Conservation (phyloP, 1,140 invertebrate genomes). For the Spodoptera frugiperda region DNA sequence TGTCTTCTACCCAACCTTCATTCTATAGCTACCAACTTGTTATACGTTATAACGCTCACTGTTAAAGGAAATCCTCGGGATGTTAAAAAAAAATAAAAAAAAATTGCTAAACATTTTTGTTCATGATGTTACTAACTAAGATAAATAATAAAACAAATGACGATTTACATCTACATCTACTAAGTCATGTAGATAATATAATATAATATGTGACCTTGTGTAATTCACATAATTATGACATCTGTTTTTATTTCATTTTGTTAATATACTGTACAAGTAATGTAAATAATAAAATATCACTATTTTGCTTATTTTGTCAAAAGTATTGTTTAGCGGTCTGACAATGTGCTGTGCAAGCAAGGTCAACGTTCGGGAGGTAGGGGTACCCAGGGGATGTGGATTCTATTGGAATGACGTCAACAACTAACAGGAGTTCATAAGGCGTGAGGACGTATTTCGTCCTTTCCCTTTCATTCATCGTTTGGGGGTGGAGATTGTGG, state of each 20-base stretch:
- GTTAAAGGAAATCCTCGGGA: background rate
- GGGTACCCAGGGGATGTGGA: conserved; percentile 82
- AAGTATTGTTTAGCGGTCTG: background rate
- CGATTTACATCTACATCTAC: background rate
- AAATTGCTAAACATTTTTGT: conserved; percentile 21
- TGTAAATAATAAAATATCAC: background rate
- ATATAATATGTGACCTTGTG: no score
- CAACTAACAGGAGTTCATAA: conserved; percentile 81
- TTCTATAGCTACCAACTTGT: background rate
- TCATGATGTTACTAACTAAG: conserved; percentile 17
- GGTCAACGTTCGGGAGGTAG: conserved; percentile 70
- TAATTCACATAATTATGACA: no score
- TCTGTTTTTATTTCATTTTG: no score
- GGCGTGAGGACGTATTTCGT: conserved; percentile 59
- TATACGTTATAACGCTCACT: background rate
- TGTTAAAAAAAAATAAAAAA: background rate
- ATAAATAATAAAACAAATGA: background rate
- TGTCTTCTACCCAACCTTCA: conserved; percentile 33
- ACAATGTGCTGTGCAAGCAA: conserved; percentile 13
- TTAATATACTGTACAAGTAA: background rate
- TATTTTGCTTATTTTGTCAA: background rate
- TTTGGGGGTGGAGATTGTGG: conserved; percentile 27
- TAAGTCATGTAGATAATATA: no score
- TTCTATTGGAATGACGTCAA: conserved; percentile 85
- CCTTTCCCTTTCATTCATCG: conserved; percentile 59